phyloP scores from a whole-genome alignment of 2,113 vertebrate genomes.

The Clupea harengus region DNA sequence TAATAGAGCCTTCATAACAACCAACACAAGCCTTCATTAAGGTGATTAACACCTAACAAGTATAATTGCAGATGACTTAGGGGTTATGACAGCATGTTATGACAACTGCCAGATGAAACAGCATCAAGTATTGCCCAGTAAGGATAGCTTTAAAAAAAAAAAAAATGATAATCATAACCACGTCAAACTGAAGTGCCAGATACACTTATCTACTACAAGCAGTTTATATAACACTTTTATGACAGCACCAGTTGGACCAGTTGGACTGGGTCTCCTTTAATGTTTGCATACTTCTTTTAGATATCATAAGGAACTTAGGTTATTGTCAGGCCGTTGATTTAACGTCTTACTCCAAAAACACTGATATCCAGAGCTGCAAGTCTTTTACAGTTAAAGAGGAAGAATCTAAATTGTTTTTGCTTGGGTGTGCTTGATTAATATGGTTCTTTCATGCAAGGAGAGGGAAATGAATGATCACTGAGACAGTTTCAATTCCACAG shows the following conservation, averaged over 20 bases:
- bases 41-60: not conserved
- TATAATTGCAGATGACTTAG: not conserved
- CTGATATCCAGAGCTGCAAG: not conserved
- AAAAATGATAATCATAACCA: not conserved
- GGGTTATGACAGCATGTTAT: not conserved
- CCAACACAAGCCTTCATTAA: not conserved
- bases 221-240: not conserved
- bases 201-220: not conserved
- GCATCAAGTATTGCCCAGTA: not conserved
- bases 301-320: not conserved
- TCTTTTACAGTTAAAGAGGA: not conserved
- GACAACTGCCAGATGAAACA: not conserved
- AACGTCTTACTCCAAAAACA: not conserved
- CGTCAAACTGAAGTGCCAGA: not conserved
- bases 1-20: not conserved
- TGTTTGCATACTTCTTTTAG: not conserved
- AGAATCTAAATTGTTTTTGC: not conserved
- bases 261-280: not conserved
- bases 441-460: not conserved
- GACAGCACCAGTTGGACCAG: not conserved
- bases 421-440: not conserved
- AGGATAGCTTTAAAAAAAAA: not conserved
- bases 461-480: slow-evolving; percentile 12
- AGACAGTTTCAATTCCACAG: slow-evolving; percentile 26
- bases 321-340: not conserved